Evolutionary conservation across 2,797 vertebrate species (phyloP).

Genomic region (Pantherophis alleghaniensis): DNA sequence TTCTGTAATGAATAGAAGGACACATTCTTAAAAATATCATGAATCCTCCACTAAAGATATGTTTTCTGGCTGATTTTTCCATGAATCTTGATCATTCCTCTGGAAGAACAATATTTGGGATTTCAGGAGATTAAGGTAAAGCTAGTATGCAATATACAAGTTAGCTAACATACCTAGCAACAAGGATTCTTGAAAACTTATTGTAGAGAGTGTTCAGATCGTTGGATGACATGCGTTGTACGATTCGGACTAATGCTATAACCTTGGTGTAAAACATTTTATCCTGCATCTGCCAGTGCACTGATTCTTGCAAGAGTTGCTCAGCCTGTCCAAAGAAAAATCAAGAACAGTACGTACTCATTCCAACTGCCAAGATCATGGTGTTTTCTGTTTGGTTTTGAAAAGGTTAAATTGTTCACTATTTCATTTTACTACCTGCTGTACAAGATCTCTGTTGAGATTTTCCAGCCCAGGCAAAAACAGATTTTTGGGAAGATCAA

Average conservation of each 20-base stretch:
- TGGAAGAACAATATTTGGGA: background rate
- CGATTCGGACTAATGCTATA: background rate
- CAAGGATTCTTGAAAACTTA: constrained; percentile 68
- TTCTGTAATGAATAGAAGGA: constrained; percentile 58
- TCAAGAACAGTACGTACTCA: background rate
- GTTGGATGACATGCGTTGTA: background rate
- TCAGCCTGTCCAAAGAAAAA: constrained; percentile 67
- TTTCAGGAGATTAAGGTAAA: background rate
- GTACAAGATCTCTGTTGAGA: constrained; percentile 65
- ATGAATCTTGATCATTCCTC: background rate
- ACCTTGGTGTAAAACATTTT: background rate
- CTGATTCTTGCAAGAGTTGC: constrained; percentile 75
- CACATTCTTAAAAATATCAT: constrained; percentile 2
- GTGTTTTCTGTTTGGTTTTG: background rate
- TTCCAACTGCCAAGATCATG: background rate
- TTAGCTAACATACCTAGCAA: constrained; percentile 75
- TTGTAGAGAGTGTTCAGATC: constrained; percentile 76
- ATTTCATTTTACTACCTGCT: constrained; percentile 69
- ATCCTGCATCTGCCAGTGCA: constrained; percentile 18
- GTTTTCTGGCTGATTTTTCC: background rate
- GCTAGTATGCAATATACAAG: too few species aligned
- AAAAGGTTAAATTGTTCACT: background rate
- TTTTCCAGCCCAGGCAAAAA: constrained; percentile 53
- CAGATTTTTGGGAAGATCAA: constrained; percentile 62
- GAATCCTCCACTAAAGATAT: background rate